Conservation (phyloP, 2,888 invertebrate genomes). For the Panzeria rudis region DNA sequence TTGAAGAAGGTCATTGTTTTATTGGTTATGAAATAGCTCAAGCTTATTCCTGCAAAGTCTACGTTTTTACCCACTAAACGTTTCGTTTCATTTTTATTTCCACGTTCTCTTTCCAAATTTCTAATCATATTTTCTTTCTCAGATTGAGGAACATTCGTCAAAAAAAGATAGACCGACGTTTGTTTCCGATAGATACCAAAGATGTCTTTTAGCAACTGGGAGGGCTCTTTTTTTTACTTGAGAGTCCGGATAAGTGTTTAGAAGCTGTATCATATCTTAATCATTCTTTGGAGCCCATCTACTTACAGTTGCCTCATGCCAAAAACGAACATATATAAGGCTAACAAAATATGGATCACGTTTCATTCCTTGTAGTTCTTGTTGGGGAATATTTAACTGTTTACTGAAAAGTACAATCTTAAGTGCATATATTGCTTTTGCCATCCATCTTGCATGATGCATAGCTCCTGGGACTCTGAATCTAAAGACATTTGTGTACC, state of each 20-base stretch:
- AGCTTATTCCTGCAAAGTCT: neutral
- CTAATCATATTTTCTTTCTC: constrained; percentile 10
- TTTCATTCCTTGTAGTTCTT: constrained; percentile 3
- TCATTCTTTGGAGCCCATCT: neutral
- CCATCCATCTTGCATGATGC: no score
- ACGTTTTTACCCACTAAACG: neutral
- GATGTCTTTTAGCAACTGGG: constrained; percentile 2
- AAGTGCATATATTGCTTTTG: neutral
- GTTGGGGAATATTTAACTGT: neutral
- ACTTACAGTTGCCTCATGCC: neutral
- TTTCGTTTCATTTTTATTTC: neutral
- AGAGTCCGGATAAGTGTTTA: constrained; percentile 4
- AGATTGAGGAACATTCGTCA: constrained; percentile 6
- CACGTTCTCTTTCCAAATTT: neutral
- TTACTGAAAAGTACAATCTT: neutral
- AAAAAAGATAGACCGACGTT: constrained; percentile 8
- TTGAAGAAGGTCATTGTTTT: no score
- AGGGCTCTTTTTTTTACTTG: neutral
- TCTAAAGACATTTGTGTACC: no score
- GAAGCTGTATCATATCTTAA: constrained; percentile 23
- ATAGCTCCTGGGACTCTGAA: neutral
- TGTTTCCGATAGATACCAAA: constrained; percentile 20
- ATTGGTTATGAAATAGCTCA: no score
- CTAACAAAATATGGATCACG: neutral
- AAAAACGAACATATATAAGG: neutral